phyloP scores from a whole-genome alignment of 2,113 vertebrate genomes.

The Phylloscopus whistleri region DNA sequence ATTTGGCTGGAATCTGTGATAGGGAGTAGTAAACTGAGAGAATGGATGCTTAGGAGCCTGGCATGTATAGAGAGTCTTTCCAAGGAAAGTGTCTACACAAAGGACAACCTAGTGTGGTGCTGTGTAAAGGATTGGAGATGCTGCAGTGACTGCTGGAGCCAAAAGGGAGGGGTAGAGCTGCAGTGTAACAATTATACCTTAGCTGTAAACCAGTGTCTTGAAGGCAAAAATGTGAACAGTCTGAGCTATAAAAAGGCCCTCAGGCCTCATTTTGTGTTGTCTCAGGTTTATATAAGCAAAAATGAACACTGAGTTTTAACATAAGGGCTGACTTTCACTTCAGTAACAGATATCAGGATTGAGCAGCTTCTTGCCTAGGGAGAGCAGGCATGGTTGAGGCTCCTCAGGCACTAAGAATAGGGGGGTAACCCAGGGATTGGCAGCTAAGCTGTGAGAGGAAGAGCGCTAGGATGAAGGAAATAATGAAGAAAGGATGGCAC shows the following conservation, averaged over 20 bases:
- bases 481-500: not conserved
- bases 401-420: not conserved
- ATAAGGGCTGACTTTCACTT: not conserved
- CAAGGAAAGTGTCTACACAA: not conserved
- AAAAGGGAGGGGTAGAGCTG: not conserved
- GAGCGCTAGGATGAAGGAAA: not conserved
- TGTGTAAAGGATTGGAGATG: not conserved
- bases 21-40: not conserved
- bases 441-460: not conserved
- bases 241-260: not conserved
- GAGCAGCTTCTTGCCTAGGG: not conserved
- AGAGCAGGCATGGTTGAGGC: not conserved
- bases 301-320: not conserved
- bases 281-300: not conserved
- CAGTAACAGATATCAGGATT: not conserved
- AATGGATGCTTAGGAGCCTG: not conserved
- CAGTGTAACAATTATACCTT: not conserved
- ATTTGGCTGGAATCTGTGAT: not conserved
- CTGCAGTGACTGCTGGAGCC: not conserved
- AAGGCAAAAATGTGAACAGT: not conserved
- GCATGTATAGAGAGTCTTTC: not conserved
- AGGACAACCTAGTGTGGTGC: not conserved
- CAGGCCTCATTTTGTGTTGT: not conserved
- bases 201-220: not conserved
- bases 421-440: not conserved